Evolutionary conservation across 2,113 vertebrate species (phyloP).

Genomic region (Empidonax alnorum): DNA sequence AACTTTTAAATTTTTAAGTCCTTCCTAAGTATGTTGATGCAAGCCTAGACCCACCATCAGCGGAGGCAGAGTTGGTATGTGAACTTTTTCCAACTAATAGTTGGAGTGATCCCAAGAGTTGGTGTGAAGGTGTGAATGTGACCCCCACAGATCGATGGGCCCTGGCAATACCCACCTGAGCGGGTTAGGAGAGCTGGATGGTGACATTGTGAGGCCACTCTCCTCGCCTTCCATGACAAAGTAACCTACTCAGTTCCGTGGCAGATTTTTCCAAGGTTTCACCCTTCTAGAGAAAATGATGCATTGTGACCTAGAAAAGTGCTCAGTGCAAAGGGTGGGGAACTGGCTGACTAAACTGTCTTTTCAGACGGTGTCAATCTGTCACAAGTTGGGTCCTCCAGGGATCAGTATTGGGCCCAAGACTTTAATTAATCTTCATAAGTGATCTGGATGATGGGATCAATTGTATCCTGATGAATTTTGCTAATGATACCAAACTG

Average conservation of each 20-base stretch:
- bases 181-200: not conserved
- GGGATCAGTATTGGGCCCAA: not conserved
- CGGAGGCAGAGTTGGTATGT: not conserved
- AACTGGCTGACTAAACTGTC: not conserved
- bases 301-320: not conserved
- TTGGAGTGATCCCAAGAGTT: too few relatives aligned
- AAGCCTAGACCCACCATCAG: not conserved
- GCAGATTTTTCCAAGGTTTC: not conserved
- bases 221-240: not conserved
- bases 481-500: not conserved
- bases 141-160: not conserved
- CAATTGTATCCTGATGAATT: not conserved
- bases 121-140: too few relatives aligned
- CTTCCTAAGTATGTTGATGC: not conserved
- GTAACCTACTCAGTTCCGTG: not conserved
- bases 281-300: not conserved
- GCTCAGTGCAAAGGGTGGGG: not conserved
- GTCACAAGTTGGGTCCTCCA: not conserved
- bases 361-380: not conserved
- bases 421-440: not conserved
- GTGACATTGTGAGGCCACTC: not conserved
- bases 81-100: not conserved
- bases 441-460: not conserved
- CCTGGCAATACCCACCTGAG: not conserved
- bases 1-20: not conserved